Conservation (phyloP, 2,113 vertebrate species). For the Prunella fulvescens region DNA sequence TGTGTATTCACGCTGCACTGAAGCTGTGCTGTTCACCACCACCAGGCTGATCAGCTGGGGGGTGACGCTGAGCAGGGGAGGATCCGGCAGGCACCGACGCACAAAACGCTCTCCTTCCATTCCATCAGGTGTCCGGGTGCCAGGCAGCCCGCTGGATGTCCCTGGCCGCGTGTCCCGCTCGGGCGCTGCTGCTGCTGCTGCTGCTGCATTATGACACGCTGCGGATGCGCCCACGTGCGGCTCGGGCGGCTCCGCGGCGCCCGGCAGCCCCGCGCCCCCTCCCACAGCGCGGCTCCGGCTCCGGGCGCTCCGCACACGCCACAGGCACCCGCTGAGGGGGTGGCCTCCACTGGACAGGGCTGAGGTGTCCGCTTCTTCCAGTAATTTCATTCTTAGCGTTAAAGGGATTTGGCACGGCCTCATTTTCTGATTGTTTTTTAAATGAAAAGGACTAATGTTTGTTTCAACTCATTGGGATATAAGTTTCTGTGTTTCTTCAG, state of each 20-base stretch:
- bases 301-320: not conserved
- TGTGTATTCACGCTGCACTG: not conserved
- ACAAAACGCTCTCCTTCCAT: not conserved
- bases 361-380: not conserved
- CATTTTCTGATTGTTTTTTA: not conserved
- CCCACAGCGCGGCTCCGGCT: rapidly evolving
- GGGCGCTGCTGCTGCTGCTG: too few species aligned
- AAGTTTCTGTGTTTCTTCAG: not conserved
- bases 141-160: rapidly evolving
- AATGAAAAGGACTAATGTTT: not conserved
- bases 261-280: not conserved
- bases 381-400: not conserved
- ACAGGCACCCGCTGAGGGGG: not conserved
- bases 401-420: not conserved
- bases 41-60: not conserved
- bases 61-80: not conserved
- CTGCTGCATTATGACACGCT: constrained; percentile 50
- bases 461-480: not conserved
- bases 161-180: rapidly evolving
- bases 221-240: constrained; percentile 11
- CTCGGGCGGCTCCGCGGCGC: not conserved
- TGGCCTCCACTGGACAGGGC: not conserved
- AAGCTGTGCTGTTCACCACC: not conserved
- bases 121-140: rapidly evolving
- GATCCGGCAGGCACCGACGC: rapidly evolving